Base-by-base conservation (phyloP, 2,797 vertebrate species). In the Acipenser ruthenus region DNA sequence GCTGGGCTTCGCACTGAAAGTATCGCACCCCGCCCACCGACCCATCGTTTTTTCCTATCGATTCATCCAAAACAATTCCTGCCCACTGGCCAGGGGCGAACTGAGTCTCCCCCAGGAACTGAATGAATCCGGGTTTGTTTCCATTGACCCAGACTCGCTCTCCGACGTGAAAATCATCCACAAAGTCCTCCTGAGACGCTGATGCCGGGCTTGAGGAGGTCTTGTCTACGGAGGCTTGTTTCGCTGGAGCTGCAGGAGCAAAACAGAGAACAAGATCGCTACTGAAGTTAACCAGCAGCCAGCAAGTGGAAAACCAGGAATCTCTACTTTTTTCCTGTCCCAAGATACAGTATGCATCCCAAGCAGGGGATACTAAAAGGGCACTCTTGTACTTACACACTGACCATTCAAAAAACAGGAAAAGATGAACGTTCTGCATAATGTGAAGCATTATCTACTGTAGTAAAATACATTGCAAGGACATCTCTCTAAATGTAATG, bases 81-180 rank as follows among this genome's bases (percentile, higher is more conserved):
- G 97, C 97, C 97, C 97, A 99, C 70, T 98, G 95, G 55, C 97
- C 96, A 0, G 97, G 96, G 4, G 97, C 97, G 69, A 99, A 99
- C 73, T 99, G 97, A 0, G 96, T 95, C 65, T 99, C 96, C 49
- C 97, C 97, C 62, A 99, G 88, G 84, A 99, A 99, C 74, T 96
- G 95, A 71, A 99, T 88, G 63, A 85, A 87, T 18, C 97, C 97
- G 0, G 97, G 93, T 68, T 99, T 99, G 75, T 94, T 98, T 13
- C 97, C 96, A 10, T 99, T 99, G 68, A 99, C 97, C 96, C 96
- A 99, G 7, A 98, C 95, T 49, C 89, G 90, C 52, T 99, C 96
- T 13, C 94, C 96, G 1, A 95, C 80, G 70, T 91, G 80, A 73
- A 96, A 98, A 80, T 82, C 90, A 69, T 96, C 94, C 72, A 87